phyloP scores from a whole-genome alignment of 2,113 vertebrate species.

The Heterotis niloticus region DNA sequence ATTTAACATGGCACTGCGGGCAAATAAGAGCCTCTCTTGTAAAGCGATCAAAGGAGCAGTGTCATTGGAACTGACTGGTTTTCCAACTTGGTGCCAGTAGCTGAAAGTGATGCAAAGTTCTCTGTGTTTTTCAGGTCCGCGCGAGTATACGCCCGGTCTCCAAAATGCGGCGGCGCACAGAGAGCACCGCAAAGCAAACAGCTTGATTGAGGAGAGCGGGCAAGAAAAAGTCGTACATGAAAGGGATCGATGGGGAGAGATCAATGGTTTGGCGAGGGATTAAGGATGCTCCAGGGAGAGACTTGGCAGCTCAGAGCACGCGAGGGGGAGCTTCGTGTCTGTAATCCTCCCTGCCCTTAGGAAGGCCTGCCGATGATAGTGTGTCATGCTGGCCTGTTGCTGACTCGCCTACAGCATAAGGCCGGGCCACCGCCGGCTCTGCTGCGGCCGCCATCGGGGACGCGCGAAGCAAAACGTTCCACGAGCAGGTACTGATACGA shows the following conservation, averaged over 20 bases:
- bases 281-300: slow-evolving; percentile 28
- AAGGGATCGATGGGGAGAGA: slow-evolving; percentile 33
- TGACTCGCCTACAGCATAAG: background rate
- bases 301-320: slow-evolving; percentile 26
- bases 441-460: slow-evolving; percentile 27
- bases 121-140: background rate
- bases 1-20: slow-evolving; percentile 20
- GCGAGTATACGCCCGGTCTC: slow-evolving; percentile 13
- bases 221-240: slow-evolving; percentile 35
- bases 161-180: background rate
- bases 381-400: slow-evolving; percentile 19
- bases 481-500: slow-evolving; percentile 28
- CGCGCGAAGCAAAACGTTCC: slow-evolving; percentile 32
- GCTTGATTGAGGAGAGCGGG: slow-evolving; percentile 25
- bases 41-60: slow-evolving; percentile 2
- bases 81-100: slow-evolving; percentile 3
- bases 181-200: slow-evolving; percentile 23
- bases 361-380: slow-evolving; percentile 29
- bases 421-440: slow-evolving; percentile 39
- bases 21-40: slow-evolving; percentile 24
- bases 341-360: slow-evolving; percentile 34
- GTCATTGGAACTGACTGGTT: slow-evolving; percentile 24
- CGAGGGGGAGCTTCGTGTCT: slow-evolving; percentile 22
- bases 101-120: background rate
- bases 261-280: slow-evolving; percentile 38